Conservation (phyloP, 2,888 invertebrate species). For the Acanthosepion pharaonis region DNA sequence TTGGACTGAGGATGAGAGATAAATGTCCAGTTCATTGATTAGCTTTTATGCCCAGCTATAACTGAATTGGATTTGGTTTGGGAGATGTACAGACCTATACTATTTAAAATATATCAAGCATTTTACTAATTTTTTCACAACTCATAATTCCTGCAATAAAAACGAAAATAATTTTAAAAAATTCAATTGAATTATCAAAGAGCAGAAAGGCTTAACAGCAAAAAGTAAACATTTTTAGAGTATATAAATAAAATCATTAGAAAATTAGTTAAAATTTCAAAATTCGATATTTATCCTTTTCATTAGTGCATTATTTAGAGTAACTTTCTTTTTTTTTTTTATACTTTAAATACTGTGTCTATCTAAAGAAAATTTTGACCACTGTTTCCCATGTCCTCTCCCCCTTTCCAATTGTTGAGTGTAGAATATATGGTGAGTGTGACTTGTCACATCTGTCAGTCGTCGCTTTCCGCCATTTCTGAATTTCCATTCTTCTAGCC, state of each 20-base stretch:
- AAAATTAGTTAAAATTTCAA: neutral
- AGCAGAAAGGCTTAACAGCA: neutral
- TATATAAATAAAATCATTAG: neutral
- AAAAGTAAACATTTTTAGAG: neutral
- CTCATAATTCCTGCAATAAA: neutral
- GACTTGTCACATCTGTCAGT: neutral
- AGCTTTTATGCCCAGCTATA: neutral
- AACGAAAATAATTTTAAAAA: neutral
- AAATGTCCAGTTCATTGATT: neutral
- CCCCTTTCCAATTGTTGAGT: neutral
- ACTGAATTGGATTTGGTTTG: neutral
- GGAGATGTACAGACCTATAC: neutral
- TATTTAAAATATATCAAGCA: neutral
- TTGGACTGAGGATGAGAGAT: neutral
- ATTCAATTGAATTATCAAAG: neutral
- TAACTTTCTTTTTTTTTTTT: neutral
- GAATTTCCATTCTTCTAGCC: constrained; percentile 58
- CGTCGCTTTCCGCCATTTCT: constrained; percentile 39
- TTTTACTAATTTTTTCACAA: neutral
- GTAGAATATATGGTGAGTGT: constrained; percentile 20
- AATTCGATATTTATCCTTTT: neutral
- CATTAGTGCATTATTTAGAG: too few relatives aligned
- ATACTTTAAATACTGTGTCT: neutral
- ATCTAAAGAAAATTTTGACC: neutral
- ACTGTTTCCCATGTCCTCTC: neutral